Evolutionary conservation across 2,888 invertebrate genomes (phyloP), one percentile per base, ranked within the genome.

Genomic region (Nowickia ferox): DNA sequence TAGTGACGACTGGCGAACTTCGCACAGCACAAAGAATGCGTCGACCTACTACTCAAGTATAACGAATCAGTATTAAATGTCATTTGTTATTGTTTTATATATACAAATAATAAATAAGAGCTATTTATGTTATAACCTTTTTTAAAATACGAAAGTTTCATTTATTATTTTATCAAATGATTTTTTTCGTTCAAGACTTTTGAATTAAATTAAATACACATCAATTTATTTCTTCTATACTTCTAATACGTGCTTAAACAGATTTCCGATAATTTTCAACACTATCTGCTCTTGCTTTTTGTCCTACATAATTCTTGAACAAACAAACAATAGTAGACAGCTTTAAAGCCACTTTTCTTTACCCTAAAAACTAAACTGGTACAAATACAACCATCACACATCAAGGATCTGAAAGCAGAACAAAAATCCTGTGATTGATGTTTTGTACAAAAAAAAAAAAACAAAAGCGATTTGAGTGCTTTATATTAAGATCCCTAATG

Each of bases 401-500:
- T 22, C 57, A 65, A 76, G 19, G 19, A 75, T 30, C 22, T 51
- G 8, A 72, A 72, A 40, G 17, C 38, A 72, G 48, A 6, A 61
- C 30, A 72, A 53, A 59, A 57, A 11, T 38, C 38, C 15, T 46
- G 48, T 79, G 75, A 84, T 80, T 80, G 84, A 80, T 84, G 79
- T 44, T 55, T 75, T 44, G 13, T 19, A n/a, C 30, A 10, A 40
- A 57, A 40, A 59, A 68, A 17, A 46, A 44, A 57, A 40, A 59
- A 68, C 13, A 46, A 44, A 46, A 72, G 4, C 22, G 11, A 48
- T 57, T 48, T 44, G n/a, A 72, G 19, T 59, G 66, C 65, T 75
- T 75, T 75, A 57, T 48, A 55, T 74, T 74, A 51, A 75, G 48
- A 71, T 65, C 69, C 69, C 61, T 65, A 84, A 80, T 76, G 79